Percentiles rank a stretch among this genome's conserved stretches.
These are phyloP conservation scores for Conomelus anceps DNA, from an alignment of 2,888 invertebrate genomes.

Conservation along the genomic window DNA sequence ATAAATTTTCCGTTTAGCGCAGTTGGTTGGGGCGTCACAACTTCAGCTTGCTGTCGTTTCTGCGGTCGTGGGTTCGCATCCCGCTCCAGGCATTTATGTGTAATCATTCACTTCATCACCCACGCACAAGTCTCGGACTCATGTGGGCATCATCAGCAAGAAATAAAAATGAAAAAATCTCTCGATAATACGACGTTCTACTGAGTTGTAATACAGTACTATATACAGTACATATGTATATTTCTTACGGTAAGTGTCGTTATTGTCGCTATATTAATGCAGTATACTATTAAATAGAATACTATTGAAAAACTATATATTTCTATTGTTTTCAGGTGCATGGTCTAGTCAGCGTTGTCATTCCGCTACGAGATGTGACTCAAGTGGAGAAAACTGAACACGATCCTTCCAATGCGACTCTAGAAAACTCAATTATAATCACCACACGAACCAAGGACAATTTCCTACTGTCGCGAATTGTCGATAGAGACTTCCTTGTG, in stretches of 20 bases:
- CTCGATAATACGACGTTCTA: too few relatives aligned
- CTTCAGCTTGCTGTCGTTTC: too few relatives aligned
- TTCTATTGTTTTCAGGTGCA: conserved; percentile 62
- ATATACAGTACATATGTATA: neutral
- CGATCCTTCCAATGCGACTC: conserved; percentile 52
- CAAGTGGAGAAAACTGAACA: conserved; percentile 70
- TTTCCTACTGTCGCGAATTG: conserved; percentile 82
- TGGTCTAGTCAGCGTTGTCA: conserved; percentile 75
- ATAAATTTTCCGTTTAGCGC: too few relatives aligned
- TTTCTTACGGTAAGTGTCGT: neutral
- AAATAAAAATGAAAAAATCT: too few relatives aligned
- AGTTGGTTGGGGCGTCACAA: too few relatives aligned
- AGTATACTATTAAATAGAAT: neutral
- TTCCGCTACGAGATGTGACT: conserved; percentile 78
- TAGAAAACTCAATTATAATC: conserved; percentile 68
- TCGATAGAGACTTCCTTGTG: conserved; percentile 80
- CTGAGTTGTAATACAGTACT: too few relatives aligned
- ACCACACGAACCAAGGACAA: conserved; percentile 69
- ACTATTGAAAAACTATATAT: conserved; percentile 12
- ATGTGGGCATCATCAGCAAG: too few relatives aligned
- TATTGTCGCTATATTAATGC: neutral
- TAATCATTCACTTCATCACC: too few relatives aligned
- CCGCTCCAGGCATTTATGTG: too few relatives aligned
- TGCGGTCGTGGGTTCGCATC: too few relatives aligned
- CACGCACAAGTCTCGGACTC: too few relatives aligned